Evolutionary conservation across 2,113 vertebrate genomes (phyloP), one percentile per base, ranked within the genome.

Genomic region (Apodemus sylvaticus): DNA sequence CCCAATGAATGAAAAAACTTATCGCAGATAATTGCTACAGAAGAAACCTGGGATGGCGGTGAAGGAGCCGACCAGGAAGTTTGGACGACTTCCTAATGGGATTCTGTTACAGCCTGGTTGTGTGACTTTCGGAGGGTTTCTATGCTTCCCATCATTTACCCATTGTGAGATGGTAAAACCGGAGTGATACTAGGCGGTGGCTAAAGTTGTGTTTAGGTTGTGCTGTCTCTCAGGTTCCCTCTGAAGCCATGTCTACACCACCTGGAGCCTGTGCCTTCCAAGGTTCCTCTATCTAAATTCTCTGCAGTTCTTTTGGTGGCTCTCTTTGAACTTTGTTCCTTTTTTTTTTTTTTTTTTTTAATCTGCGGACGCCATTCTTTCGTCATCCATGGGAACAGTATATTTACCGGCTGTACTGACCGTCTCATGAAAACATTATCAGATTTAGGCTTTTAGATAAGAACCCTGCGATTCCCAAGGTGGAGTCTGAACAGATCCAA

Each of bases 241-340:
- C 60, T 26, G 48, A 78, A 94, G n/a, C 26, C 22, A 19, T 51
- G 66, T 62, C 36, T 73, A 62, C 51, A 71, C 29, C n/a, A 34
- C n/a, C 2, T 2, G 29, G 58, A 34, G 19, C 20, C 24, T 17
- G 66, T 66, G 86, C 29, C 26, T 94, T 78, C 34, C 26, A 91
- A 73, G 42, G 14, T 45, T 19, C 83, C 60, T 81, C 55, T 45
- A 13, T 92, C 68, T 51, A 86, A 86, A 66, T 62, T 48, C 64
- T 68, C 78, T 82, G 36, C 73, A 81, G 62, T 62, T 82, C 34
- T 71, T 58, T 58, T 36, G 14, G 58, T 62, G 62, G 31, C 92
- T 92, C 11, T 95, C 51, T 82, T 70, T 39, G 71, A n/a, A 51
- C 93, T 79, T 90, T 64, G 83, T 95, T 34, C 62, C 39, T 85